Base-by-base conservation (phyloP, 2,797 vertebrate genomes). In the Semaprochilodus insignis region DNA sequence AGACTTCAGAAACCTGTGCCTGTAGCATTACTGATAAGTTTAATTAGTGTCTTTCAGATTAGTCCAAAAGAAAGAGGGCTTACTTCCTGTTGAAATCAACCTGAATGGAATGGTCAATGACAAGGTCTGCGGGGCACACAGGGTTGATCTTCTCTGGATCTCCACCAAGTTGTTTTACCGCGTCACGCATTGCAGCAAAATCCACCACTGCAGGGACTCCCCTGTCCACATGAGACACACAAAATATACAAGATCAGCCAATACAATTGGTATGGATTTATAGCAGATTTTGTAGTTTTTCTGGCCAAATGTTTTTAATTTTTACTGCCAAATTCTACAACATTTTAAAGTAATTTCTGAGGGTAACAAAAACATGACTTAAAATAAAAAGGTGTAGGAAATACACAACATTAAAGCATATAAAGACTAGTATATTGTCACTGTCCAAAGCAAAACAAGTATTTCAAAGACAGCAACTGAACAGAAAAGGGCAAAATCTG, bases 41-140 rank as follows among this genome's bases (percentile, higher is more conserved):
- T 67, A 14, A 44, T 16, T n/a, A 7, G 0, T 31, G 6, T 34
- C 44, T 67, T 79, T 76, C 25, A 59, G 23, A 59, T 66, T 34
- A 23, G 21, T 62, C 40, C 6, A 0, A 19, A 23, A 25, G 23
- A 2, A n/a, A 10, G 25, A n/a, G 51, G 13, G 88, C 94, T 95
- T 93, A 98, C 98, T 96, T 95, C 84, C 97, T 96, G 93, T 95
- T 99, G 87, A 97, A 99, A 91, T 99, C 98, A 81, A 99, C 98
- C 87, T 99, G 98, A 89, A 99, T 97, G 86, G 98, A 99, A 87
- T 99, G 98, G 90, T 99, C 98, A 51, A 99, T 99, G 86, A 99
- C 97, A 0, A 99, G 96, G 87, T 99, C 98, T 10, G 95, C 97
- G 0, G 98, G 98, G 85, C 98, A 99, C 19, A 98, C 88, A 0